A percentile compares a stretch with the other conserved stretches of the same genome.
Conservation (phyloP, 2,888 invertebrate species). For the Galeruca laticollis region DNA sequence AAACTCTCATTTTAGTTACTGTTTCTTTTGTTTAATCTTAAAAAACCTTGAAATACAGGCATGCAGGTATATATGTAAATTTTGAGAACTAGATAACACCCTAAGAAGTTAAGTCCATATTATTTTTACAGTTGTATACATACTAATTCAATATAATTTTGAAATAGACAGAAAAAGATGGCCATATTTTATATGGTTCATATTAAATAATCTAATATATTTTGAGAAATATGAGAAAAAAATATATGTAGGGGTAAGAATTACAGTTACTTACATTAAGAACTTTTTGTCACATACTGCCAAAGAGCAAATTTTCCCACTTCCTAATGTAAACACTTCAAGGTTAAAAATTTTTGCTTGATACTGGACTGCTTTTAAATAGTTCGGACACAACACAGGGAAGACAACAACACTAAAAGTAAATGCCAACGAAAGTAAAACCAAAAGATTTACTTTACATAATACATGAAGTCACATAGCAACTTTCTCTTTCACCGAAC, state of each 20-base stretch:
- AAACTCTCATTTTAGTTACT: no score
- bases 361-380: constrained; percentile 59
- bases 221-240: neutral
- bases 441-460: constrained; percentile 61
- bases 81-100: no score
- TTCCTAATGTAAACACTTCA: constrained; percentile 52
- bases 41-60: no score
- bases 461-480: constrained; percentile 63
- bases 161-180: neutral
- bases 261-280: constrained; percentile 52
- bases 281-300: constrained; percentile 58
- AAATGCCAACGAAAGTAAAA: constrained; percentile 65
- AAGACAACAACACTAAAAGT: constrained; percentile 62
- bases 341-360: constrained; percentile 59
- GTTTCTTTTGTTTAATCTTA: no score
- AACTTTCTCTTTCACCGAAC: constrained; percentile 63
- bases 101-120: no score
- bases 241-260: neutral
- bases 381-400: constrained; percentile 60
- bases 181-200: neutral
- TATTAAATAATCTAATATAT: neutral
- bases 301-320: constrained; percentile 49
- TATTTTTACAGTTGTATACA: no score
- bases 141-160: neutral
- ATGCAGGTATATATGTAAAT: no score